Base-by-base conservation (phyloP, 2,797 vertebrate species). In the Percopsis omiscomaycus region DNA sequence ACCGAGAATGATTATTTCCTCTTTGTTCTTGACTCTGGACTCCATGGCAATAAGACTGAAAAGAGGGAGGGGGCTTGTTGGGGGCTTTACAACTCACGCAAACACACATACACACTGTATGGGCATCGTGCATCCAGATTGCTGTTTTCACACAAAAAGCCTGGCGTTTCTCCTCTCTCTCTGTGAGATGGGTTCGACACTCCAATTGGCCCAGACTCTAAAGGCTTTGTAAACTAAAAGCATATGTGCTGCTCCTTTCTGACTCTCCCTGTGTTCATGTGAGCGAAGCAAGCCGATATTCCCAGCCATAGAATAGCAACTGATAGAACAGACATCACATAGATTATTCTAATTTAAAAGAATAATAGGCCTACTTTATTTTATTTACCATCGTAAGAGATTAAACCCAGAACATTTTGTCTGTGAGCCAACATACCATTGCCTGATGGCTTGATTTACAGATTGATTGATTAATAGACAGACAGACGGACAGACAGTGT, bases 211-310 rank as follows among this genome's bases (percentile, higher is more conserved):
- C 66, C 68, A 63, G 68, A 72, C 73, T 80, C 73, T 64, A 85
- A 83, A 78, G 79, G 79, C 64, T 66, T 14, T 32, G 58, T 45
- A 84, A 89, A 88, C 75, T 75, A 72, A 74, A 85, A 90, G 80
- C 87, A 87, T 59, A 82, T 89, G 88, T 88, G 72, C 72, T 66
- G 62, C 67, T 67, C 53, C 12, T 45, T 55, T 54, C 57, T 63
- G 64, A 48, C 61, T 55, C 59, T 68, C 56, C 37, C 8, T 28
- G 32, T 69, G 57, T 77, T 74, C 62, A 72, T 77, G 72, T 82
- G 85, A 81, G 80, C 64, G 58, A 71, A 61, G 71, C 58, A 55
- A 74, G 61, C 82, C 65, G 69, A 62, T 61, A 64, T 70, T 77
- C 61, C 42, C n/a, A 63, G 50, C 44, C 65, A 59, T 28, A 82